Evolutionary conservation across 2,113 vertebrate genomes (phyloP), one percentile per base, ranked within the genome.

Genomic region (Callospermophilus lateralis): DNA sequence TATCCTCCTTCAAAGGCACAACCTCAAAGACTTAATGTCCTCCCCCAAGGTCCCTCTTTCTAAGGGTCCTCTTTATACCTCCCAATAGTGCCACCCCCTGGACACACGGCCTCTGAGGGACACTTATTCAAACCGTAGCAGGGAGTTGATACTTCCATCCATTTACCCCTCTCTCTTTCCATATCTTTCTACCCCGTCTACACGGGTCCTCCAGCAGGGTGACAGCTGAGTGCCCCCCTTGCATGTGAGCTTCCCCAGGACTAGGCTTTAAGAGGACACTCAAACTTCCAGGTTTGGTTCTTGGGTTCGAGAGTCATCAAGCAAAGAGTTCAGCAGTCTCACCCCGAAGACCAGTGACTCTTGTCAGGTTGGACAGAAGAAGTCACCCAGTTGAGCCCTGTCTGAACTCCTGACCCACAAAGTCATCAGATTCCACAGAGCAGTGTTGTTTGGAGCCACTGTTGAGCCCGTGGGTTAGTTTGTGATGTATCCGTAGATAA

Each of bases 1-100:
- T 20, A 17, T 17, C 9, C 9, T 42, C 13, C n/a, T 53, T 13
- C 26, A 34, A 42, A 13, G 1, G 0, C 3, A 34, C 3, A 7
- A 20, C 34, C 19, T 32, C 8, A 53, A 39, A 84, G 4, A 68
- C 13, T 15, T 67, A 67, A 34, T 28, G 26, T 39, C 19, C 8
- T 42, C 30, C 5, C 16, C 11, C 8, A 32, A 4, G 26, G 20
- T 10, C 30, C 16, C 32, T 22, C 24, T 83, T 76, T 20, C 55
- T 39, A 53, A 76, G 53, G 48, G 10, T 2, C 51, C 51, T 55
- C 17, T 17, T 55, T 55, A 4, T 55, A 42, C 53, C 13, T 55
- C 61, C 63, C 20, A 11, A 2, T 13, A 55, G 45, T 12, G 20
- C 0, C 61, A 42, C 34, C 15, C 53, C 11, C 6, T n/a, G 42